These are phyloP conservation scores for Pipistrellus nathusii DNA, from an alignment of 2,797 vertebrate genomes.

Conservation along the genomic window DNA sequence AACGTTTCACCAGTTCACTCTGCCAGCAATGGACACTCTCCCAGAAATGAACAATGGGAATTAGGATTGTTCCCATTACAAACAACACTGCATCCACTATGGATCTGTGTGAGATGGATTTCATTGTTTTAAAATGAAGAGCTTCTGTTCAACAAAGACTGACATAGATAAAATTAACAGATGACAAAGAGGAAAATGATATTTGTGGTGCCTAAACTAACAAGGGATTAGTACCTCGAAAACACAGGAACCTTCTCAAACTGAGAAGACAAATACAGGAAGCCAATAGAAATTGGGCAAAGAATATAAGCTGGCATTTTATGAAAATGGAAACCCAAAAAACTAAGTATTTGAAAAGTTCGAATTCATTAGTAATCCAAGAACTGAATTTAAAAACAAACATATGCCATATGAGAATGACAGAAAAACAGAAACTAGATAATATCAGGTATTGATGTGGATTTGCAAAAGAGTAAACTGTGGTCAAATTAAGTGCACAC, in stretches of 20 bases:
- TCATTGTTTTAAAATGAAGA: neutral
- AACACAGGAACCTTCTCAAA: neutral
- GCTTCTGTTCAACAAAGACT: slow-evolving; percentile 19
- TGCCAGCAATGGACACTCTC: neutral
- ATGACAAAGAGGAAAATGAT: neutral
- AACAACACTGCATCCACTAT: neutral
- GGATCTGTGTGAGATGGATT: neutral
- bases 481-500: neutral
- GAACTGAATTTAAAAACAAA: neutral
- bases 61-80: neutral
- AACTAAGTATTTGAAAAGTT: neutral
- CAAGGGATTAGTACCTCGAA: neutral
- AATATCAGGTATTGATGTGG: neutral
- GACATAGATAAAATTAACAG: neutral
- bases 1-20: neutral
- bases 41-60: neutral
- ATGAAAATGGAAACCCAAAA: neutral
- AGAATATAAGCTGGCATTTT: neutral
- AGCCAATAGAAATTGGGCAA: neutral
- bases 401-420: neutral
- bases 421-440: neutral
- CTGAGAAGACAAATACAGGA: neutral
- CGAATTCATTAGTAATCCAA: neutral
- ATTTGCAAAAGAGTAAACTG: neutral
- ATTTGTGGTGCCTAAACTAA: neutral